phyloP scores from a whole-genome alignment of 2,113 vertebrate genomes.

The Vombatus ursinus region DNA sequence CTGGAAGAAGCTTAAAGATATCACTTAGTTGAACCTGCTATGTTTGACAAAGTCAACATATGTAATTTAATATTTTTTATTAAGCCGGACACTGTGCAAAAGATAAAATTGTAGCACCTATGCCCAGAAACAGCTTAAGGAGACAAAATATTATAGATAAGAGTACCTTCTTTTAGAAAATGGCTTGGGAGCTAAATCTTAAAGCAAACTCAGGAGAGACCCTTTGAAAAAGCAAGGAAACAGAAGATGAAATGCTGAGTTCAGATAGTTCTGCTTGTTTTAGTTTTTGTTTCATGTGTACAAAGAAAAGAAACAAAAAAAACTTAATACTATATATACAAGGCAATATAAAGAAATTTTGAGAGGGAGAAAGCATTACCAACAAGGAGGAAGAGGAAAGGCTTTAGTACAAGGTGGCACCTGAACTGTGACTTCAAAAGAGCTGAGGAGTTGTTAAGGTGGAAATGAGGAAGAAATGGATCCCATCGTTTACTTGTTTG shows the following conservation, averaged over 20 bases:
- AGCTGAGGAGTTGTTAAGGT: background rate
- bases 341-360: background rate
- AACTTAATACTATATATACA: background rate
- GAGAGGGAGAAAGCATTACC: background rate
- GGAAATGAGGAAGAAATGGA: background rate
- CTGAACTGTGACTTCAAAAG: background rate
- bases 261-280: background rate
- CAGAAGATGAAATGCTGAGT: background rate
- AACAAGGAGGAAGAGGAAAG: background rate
- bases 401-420: background rate
- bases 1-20: background rate
- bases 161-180: background rate
- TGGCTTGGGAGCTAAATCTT: background rate
- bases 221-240: background rate
- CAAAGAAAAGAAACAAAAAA: background rate
- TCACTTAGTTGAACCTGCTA: background rate
- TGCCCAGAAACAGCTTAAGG: background rate
- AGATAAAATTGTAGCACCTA: background rate
- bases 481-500: background rate
- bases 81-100: background rate
- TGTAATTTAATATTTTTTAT: background rate
- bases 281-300: background rate
- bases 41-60: background rate
- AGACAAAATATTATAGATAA: background rate
- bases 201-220: background rate